phyloP scores from a whole-genome alignment of 2,797 vertebrate genomes.

The Darevskia mixta region DNA sequence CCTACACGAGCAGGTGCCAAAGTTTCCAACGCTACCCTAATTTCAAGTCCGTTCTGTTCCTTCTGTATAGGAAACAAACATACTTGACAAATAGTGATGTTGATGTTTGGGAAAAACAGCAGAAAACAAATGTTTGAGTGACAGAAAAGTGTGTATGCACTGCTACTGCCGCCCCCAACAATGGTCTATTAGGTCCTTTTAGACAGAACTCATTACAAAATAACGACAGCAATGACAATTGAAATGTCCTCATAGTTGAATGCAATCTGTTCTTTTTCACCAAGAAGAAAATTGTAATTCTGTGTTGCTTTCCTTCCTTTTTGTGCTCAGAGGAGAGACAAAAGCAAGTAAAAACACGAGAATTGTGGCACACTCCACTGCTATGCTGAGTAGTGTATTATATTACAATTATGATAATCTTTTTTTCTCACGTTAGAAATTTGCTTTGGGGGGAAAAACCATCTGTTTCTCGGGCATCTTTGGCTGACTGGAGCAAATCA shows the following conservation, averaged over 20 bases:
- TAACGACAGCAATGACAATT: conserved; percentile 19
- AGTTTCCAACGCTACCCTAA: neutral
- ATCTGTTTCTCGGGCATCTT: conserved; percentile 31
- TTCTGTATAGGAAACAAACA: neutral
- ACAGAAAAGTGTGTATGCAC: neutral
- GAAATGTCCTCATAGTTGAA: conserved; percentile 31
- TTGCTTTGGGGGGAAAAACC: conserved; percentile 4
- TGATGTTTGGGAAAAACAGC: conserved; percentile 3
- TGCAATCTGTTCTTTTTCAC: conserved; percentile 29
- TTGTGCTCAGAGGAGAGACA: neutral
- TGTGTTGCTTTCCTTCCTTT: conserved; percentile 8
- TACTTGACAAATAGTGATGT: neutral
- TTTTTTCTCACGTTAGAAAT: conserved; percentile 2
- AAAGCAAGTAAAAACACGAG: conserved; percentile 3
- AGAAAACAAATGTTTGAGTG: conserved; percentile 16
- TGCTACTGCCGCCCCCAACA: neutral
- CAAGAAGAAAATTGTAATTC: conserved; percentile 15
- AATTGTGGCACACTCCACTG: neutral
- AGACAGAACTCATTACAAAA: conserved; percentile 26
- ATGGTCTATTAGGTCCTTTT: conserved; percentile 37
- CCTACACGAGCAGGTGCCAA: neutral
- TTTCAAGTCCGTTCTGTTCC: neutral
- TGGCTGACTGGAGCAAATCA: conserved; percentile 26
- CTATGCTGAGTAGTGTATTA: conserved; percentile 17
- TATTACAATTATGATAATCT: neutral